Evolutionary conservation across 2,113 vertebrate species (phyloP).

Genomic region (Dendrocopos noguchii): DNA sequence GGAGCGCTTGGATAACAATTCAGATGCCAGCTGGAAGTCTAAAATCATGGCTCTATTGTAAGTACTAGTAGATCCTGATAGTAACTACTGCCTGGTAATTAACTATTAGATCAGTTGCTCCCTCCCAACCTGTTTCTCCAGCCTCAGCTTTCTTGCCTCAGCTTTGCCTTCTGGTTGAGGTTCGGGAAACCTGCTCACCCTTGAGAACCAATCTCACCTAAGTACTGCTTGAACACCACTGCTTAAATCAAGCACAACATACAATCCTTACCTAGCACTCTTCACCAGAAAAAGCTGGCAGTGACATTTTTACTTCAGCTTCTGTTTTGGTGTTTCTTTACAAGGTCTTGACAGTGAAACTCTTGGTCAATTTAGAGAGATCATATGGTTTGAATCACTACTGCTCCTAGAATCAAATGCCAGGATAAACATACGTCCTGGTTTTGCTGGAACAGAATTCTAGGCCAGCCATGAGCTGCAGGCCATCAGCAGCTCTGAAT

Average conservation of each 20-base stretch:
- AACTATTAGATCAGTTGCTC: background rate
- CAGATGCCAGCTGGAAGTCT: background rate
- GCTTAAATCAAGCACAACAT: background rate
- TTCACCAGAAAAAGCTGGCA: background rate
- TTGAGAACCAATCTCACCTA: background rate
- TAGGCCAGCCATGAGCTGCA: no score
- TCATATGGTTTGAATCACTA: background rate
- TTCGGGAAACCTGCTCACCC: background rate
- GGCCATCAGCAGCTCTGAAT: no score
- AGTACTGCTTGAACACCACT: background rate
- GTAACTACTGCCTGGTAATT: background rate
- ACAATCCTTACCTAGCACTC: background rate
- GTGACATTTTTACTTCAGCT: background rate
- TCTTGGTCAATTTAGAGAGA: background rate
- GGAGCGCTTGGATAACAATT: background rate
- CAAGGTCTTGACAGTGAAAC: background rate
- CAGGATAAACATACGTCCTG: background rate
- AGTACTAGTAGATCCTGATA: background rate
- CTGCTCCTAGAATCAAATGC: background rate
- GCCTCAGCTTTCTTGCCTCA: background rate
- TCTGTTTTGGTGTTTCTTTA: background rate
- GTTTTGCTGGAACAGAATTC: no score
- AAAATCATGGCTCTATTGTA: background rate
- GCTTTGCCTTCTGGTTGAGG: background rate
- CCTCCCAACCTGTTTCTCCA: background rate